These are phyloP conservation scores for Semaprochilodus insignis DNA, from an alignment of 2,797 vertebrate genomes.

Conservation along the genomic window DNA sequence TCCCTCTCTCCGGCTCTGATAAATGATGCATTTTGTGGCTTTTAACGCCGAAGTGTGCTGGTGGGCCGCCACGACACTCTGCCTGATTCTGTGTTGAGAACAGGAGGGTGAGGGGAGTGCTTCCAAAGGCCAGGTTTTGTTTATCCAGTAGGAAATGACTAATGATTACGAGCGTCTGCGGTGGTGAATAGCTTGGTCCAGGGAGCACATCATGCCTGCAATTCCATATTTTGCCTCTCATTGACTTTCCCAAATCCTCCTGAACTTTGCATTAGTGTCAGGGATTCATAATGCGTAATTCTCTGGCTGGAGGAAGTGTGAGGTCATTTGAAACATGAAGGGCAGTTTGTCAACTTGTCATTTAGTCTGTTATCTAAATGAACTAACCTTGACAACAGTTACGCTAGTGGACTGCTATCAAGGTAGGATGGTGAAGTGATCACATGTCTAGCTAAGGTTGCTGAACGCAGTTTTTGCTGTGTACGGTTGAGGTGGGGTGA, in stretches of 20 bases:
- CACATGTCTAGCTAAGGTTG: no score
- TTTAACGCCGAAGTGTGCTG: conserved; percentile 51
- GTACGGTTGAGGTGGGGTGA: no score
- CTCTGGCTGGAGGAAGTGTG: neutral
- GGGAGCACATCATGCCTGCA: neutral
- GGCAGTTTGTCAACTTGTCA: no score
- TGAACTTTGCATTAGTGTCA: neutral
- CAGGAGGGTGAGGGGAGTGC: neutral
- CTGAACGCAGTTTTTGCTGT: no score
- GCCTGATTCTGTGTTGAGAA: neutral
- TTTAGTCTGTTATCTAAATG: no score
- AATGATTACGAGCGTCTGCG: neutral
- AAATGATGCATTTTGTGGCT: conserved; percentile 60
- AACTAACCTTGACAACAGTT: no score
- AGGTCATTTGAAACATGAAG: no score
- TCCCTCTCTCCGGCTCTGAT: conserved; percentile 50
- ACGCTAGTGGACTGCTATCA: no score
- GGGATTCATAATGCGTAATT: neutral
- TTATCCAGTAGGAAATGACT: neutral
- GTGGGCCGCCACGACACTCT: neutral
- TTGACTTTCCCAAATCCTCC: neutral
- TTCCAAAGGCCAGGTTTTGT: neutral
- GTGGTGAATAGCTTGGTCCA: neutral
- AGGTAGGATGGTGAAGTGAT: no score
- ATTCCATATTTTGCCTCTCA: neutral